phyloP scores from a whole-genome alignment of 2,797 vertebrate species.

The Tauraco hartlaubi region DNA sequence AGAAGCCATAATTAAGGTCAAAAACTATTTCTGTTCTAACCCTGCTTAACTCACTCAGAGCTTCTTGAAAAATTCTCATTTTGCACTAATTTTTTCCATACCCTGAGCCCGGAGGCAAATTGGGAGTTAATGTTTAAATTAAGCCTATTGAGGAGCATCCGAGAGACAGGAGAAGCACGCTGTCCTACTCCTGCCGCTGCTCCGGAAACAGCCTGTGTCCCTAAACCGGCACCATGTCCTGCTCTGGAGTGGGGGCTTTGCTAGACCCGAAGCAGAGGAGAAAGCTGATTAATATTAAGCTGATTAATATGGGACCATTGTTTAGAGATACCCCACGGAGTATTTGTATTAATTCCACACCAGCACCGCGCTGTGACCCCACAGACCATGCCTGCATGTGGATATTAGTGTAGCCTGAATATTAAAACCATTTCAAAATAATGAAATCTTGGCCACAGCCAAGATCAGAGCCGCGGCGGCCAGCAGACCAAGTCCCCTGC shows the following conservation, averaged over 20 bases:
- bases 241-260: background rate
- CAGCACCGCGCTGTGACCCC: background rate
- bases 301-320: conserved; percentile 39
- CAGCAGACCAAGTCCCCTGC: background rate
- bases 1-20: conserved; percentile 73
- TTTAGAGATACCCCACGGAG: background rate
- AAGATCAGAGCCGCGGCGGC: background rate
- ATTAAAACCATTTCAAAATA: conserved; percentile 17
- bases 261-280: background rate
- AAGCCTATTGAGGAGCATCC: conserved; percentile 25
- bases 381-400: background rate
- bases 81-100: conserved; percentile 63
- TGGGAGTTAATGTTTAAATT: conserved; percentile 55
- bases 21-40: conserved; percentile 57
- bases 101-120: conserved; percentile 24
- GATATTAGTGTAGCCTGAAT: background rate
- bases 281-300: conserved; percentile 58
- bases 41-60: conserved; percentile 7
- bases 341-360: conserved; percentile 29
- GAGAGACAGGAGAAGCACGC: background rate
- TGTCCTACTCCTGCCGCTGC: background rate
- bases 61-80: conserved; percentile 40
- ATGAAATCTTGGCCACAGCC: background rate
- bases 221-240: background rate
- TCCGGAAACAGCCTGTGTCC: background rate